These are phyloP conservation scores for Caenorhabditis virilis DNA, from an alignment of 2,888 invertebrate species.

Conservation along the genomic window DNA sequence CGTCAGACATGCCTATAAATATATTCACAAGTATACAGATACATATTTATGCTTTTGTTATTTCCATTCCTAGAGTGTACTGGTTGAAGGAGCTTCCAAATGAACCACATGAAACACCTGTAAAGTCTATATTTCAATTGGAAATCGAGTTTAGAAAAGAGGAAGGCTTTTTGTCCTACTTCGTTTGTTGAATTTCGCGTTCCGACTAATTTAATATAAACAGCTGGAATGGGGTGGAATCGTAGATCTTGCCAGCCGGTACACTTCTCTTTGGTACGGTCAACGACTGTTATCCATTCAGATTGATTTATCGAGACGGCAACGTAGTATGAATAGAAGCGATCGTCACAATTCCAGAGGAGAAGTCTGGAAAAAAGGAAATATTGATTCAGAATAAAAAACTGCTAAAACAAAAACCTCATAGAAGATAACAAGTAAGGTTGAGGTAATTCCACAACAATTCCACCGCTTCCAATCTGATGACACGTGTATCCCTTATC, in stretches of 20 bases:
- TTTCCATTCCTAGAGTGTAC: background rate
- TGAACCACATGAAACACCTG: conserved; percentile 30
- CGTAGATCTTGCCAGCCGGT: conserved; percentile 90
- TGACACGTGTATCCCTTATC: conserved; percentile 68
- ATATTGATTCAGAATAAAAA: background rate
- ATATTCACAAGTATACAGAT: background rate
- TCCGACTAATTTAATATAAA: conserved; percentile 91
- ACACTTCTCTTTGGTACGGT: conserved; percentile 83
- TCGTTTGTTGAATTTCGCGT: conserved; percentile 84
- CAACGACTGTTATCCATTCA: conserved; percentile 77
- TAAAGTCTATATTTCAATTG: background rate
- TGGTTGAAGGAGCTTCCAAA: conserved; percentile 25
- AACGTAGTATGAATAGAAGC: conserved; percentile 72
- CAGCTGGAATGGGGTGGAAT: conserved; percentile 84
- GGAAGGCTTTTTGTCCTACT: too few relatives aligned
- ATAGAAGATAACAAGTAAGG: conserved; percentile 89
- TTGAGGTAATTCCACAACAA: conserved; percentile 92
- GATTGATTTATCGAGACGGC: conserved; percentile 71
- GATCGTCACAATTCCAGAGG: conserved; percentile 86
- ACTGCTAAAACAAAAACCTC: conserved; percentile 72
- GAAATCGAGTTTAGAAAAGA: background rate
- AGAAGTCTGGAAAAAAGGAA: conserved; percentile 75
- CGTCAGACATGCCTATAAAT: background rate
- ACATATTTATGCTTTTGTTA: background rate
- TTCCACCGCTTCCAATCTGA: conserved; percentile 82